phyloP scores from a whole-genome alignment of 2,888 invertebrate species.

The Drosophila lutescens region DNA sequence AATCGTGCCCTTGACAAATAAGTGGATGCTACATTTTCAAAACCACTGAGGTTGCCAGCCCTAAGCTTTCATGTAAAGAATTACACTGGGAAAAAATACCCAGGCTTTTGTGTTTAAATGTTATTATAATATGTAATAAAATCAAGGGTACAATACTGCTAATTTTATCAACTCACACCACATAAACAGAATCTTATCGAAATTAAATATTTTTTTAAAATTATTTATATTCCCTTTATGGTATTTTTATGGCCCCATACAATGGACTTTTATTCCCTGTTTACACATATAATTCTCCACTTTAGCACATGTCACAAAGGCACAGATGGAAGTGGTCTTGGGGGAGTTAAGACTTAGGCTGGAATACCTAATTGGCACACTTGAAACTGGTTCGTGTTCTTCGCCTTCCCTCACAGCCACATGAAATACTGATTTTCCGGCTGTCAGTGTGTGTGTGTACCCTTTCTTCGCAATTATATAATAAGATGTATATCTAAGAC shows the following conservation, averaged over 20 bases:
- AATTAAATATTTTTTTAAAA: too few species aligned
- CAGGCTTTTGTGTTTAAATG: neutral
- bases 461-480: slow-evolving; percentile 33
- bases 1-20: slow-evolving; percentile 23
- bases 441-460: slow-evolving; percentile 14
- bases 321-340: neutral
- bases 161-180: too few species aligned
- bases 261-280: neutral
- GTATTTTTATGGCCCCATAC: too few species aligned
- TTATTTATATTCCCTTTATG: too few species aligned
- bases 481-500: slow-evolving; percentile 32
- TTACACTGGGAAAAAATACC: neutral
- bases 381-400: slow-evolving; percentile 46
- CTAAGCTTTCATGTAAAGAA: neutral
- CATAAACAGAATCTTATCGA: too few species aligned
- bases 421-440: slow-evolving; percentile 5
- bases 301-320: slow-evolving; percentile 27
- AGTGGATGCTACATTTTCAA: slow-evolving; percentile 20
- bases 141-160: too few species aligned
- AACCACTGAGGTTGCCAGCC: neutral
- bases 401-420: slow-evolving; percentile 20
- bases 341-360: slow-evolving; percentile 20
- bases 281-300: slow-evolving; percentile 1
- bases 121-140: too few species aligned
- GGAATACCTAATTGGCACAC: slow-evolving; percentile 46